Percentiles rank a stretch among this genome's conserved stretches.
Evolutionary conservation across 1,140 invertebrate genomes (phyloP).

Genomic region (Drosophila serrata): DNA sequence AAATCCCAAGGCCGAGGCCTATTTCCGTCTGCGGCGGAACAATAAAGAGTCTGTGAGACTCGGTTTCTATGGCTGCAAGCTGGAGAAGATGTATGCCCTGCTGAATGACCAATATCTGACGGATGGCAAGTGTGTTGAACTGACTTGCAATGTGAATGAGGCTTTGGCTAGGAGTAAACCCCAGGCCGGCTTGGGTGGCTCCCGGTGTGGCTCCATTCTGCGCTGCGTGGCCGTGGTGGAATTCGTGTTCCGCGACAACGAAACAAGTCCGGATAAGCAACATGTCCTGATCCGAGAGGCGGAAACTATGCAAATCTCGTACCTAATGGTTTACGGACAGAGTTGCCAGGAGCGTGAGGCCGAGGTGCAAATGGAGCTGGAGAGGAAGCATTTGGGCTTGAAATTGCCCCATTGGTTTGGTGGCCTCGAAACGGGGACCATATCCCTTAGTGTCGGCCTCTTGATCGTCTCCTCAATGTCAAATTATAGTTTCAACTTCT

Average conservation of each 20-base stretch:
- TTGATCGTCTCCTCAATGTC: constrained; percentile 39
- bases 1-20: constrained; percentile 31
- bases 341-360: constrained; percentile 20
- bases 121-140: constrained; percentile 82
- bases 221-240: constrained; percentile 93
- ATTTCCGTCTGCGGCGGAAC: constrained; percentile 17
- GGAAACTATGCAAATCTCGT: constrained; percentile 88
- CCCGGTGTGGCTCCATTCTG: constrained; percentile 89
- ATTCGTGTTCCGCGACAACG: constrained; percentile 87
- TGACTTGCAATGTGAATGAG: constrained; percentile 89
- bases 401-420: constrained; percentile 21
- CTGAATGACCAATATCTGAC: constrained; percentile 29
- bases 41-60: constrained; percentile 32
- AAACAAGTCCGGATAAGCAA: constrained; percentile 31
- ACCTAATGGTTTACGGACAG: constrained; percentile 91
- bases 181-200: constrained; percentile 90
- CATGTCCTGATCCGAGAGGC: constrained; percentile 37
- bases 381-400: background rate
- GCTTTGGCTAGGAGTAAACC: constrained; percentile 89
- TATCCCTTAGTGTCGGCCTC: constrained; percentile 51
- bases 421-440: background rate
- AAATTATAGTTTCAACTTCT: constrained; percentile 17
- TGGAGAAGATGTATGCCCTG: constrained; percentile 58
- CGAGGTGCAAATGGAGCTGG: constrained; percentile 4
- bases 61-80: constrained; percentile 54